phyloP scores from a whole-genome alignment of 2,113 vertebrate species.

The Datnioides undecimradiatus region DNA sequence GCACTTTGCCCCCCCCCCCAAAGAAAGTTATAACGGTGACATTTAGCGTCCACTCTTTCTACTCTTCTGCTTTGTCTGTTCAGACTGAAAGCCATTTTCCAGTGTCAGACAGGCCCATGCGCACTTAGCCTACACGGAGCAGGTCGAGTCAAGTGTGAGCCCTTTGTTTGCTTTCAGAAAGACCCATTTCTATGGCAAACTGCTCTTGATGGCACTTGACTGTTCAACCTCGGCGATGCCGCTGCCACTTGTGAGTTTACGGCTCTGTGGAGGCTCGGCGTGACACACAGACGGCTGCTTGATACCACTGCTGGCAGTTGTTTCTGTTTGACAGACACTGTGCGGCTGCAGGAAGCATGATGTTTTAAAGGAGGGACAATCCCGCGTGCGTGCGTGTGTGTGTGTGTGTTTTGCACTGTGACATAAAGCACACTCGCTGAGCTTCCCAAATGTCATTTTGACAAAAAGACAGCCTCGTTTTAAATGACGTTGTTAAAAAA shows the following conservation, averaged over 20 bases:
- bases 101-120: constrained; percentile 59
- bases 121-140: constrained; percentile 65
- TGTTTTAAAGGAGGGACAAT: constrained; percentile 41
- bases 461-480: constrained; percentile 38
- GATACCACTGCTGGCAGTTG: constrained; percentile 62
- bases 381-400: not conserved
- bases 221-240: constrained; percentile 75
- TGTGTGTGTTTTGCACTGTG: constrained; percentile 6
- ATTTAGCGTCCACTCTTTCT: constrained; percentile 53
- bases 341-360: constrained; percentile 44
- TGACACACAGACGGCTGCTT: constrained; percentile 63
- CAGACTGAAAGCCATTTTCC: constrained; percentile 68
- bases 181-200: constrained; percentile 77
- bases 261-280: constrained; percentile 60
- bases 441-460: constrained; percentile 24
- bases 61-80: constrained; percentile 55
- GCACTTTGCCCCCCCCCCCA: constrained; percentile 16
- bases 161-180: constrained; percentile 80
- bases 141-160: constrained; percentile 73
- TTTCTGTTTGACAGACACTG: constrained; percentile 62
- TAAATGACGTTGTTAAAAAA: constrained; percentile 17
- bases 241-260: constrained; percentile 75
- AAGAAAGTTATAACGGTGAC: constrained; percentile 62
- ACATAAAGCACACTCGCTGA: constrained; percentile 35
- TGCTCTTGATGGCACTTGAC: constrained; percentile 82